A percentile compares a stretch with the other conserved stretches of the same genome.
Evolutionary conservation across 2,113 vertebrate species (phyloP).

Genomic region (Nipponia nippon): DNA sequence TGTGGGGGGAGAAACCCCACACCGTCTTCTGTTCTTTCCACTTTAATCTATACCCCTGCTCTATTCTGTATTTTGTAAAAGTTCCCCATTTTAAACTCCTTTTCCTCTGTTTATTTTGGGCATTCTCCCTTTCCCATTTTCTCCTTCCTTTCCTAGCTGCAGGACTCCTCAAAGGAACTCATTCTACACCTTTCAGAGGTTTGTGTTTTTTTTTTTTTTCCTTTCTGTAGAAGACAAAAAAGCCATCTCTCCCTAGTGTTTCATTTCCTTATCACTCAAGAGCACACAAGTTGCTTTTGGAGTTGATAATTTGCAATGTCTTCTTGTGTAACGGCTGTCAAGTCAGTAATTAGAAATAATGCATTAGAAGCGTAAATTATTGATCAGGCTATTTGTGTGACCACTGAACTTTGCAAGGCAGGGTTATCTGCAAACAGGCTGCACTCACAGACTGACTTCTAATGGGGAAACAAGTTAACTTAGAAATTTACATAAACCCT

Average conservation of each 20-base stretch:
- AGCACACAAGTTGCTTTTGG: background rate
- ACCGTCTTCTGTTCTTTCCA: background rate
- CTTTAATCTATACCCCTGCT: background rate
- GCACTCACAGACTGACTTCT: background rate
- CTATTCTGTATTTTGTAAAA: background rate
- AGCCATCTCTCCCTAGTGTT: background rate
- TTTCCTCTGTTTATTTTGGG: background rate
- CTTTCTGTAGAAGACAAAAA: background rate
- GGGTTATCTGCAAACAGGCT: background rate
- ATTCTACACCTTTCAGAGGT: background rate
- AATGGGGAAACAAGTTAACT: background rate
- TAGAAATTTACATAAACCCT: background rate
- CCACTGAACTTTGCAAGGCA: background rate
- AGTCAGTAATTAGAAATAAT: background rate
- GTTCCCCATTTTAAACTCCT: background rate
- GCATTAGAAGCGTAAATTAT: background rate
- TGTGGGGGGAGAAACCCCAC: background rate
- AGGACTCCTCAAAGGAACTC: background rate
- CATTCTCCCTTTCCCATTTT: background rate
- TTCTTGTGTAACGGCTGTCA: background rate
- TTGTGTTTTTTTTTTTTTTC: background rate
- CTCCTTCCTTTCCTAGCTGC: background rate
- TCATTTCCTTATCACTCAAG: background rate
- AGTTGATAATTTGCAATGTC: background rate
- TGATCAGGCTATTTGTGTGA: background rate